These are phyloP conservation scores for Danio kyathit DNA, from an alignment of 2,797 vertebrate species.

Conservation along the genomic window DNA sequence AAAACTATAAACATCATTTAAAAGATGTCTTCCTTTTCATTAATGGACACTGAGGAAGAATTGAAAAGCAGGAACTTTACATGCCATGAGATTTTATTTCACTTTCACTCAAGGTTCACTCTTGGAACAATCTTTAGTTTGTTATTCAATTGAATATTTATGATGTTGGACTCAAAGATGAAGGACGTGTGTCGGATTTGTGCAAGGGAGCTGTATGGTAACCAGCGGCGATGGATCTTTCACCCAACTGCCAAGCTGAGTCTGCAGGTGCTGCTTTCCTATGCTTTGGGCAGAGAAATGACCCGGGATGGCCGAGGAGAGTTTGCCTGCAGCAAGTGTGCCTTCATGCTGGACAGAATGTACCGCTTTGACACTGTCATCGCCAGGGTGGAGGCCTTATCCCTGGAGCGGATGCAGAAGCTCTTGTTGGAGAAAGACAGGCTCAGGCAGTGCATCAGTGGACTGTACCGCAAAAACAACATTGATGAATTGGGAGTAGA, in stretches of 20 bases:
- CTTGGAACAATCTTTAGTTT: neutral
- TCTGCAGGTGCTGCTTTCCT: constrained; percentile 93
- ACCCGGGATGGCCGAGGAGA: constrained; percentile 90
- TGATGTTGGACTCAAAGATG: constrained; percentile 80
- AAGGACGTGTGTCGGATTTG: constrained; percentile 92
- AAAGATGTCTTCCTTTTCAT: neutral
- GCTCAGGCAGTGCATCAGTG: constrained; percentile 88
- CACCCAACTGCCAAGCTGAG: constrained; percentile 92
- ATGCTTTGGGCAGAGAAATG: constrained; percentile 89
- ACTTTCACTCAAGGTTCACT: neutral
- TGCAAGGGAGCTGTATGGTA: constrained; percentile 91
- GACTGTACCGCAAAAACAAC: constrained; percentile 89
- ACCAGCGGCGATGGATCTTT: constrained; percentile 97
- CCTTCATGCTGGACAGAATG: constrained; percentile 96
- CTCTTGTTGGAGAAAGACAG: constrained; percentile 93
- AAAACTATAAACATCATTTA: neutral
- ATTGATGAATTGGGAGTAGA: constrained; percentile 16
- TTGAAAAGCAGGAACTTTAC: neutral
- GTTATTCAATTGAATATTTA: neutral
- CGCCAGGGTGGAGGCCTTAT: constrained; percentile 86
- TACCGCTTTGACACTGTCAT: constrained; percentile 90
- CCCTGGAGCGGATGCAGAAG: constrained; percentile 87
- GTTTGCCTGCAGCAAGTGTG: constrained; percentile 96
- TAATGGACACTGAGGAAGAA: neutral
- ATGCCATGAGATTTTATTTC: constrained; percentile 12